phyloP scores from a whole-genome alignment of 2,888 invertebrate genomes.

The Drosophila nigritarsus region DNA sequence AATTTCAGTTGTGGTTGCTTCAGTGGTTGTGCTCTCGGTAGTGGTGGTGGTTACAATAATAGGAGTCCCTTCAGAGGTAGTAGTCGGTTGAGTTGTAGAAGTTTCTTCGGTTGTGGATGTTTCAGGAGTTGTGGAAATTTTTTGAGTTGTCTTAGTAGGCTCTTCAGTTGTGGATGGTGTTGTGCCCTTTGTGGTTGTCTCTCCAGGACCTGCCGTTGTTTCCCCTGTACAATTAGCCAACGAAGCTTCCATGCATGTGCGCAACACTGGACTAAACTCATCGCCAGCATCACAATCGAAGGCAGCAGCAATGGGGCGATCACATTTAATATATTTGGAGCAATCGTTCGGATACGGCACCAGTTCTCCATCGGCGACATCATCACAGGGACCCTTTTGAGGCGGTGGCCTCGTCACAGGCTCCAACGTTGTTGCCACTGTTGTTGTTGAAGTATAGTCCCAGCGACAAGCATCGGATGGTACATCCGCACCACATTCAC shows the following conservation, averaged over 20 bases:
- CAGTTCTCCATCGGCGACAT: constrained; percentile 33
- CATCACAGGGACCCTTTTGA: constrained; percentile 66
- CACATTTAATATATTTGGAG: constrained; percentile 69
- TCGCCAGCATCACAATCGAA: constrained; percentile 58
- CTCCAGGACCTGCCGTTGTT: constrained; percentile 20
- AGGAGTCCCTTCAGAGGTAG: background rate
- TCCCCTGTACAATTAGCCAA: constrained; percentile 61
- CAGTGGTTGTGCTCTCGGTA: constrained; percentile 17
- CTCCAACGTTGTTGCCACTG: background rate
- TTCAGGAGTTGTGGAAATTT: constrained; percentile 2
- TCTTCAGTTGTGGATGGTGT: constrained; percentile 19
- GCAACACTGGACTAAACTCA: constrained; percentile 60
- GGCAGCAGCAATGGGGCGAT: constrained; percentile 60
- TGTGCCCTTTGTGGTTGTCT: constrained; percentile 3
- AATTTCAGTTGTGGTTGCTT: constrained; percentile 16
- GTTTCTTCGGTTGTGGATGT: constrained; percentile 1
- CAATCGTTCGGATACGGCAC: constrained; percentile 75
- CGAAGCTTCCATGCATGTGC: constrained; percentile 60
- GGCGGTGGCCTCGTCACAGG: constrained; percentile 64
- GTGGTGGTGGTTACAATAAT: background rate
- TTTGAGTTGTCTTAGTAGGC: background rate
- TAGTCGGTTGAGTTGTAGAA: background rate
- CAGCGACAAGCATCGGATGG: constrained; percentile 67
- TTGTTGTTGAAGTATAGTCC: constrained; percentile 58
- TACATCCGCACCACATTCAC: constrained; percentile 66